Evolutionary conservation across 2,113 vertebrate genomes (phyloP).

Genomic region (Apus apus): DNA sequence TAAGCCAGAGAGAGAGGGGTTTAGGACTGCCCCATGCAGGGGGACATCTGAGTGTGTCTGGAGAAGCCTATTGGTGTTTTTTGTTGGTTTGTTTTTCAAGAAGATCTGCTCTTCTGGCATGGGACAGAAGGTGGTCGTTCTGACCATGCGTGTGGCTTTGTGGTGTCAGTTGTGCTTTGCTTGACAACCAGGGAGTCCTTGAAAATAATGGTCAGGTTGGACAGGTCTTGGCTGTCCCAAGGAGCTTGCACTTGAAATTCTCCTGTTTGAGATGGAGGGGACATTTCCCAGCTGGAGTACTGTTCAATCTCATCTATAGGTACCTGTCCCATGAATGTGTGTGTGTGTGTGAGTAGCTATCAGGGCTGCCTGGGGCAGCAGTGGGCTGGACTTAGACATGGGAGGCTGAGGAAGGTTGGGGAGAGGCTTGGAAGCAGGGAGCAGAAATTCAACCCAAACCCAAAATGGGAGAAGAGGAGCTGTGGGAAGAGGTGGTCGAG

Average conservation of each 20-base stretch:
- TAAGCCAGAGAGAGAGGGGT: background rate
- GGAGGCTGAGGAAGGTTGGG: accelerated
- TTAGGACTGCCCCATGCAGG: background rate
- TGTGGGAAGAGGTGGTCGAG: background rate
- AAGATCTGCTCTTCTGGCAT: background rate
- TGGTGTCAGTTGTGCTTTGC: background rate
- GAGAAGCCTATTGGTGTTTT: background rate
- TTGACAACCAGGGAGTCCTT: background rate
- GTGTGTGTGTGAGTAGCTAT: accelerated
- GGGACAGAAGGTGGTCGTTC: background rate
- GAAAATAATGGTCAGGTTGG: background rate
- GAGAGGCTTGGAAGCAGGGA: background rate
- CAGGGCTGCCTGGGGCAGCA: accelerated
- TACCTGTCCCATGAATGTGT: accelerated
- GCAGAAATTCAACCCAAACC: background rate
- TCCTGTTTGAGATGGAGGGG: background rate
- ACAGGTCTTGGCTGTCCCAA: background rate
- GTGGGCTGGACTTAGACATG: too few relatives aligned
- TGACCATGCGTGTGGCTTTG: accelerated
- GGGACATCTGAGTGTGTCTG: background rate
- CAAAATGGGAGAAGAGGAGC: background rate
- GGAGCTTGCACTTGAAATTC: background rate
- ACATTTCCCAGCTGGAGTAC: background rate
- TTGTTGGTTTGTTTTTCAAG: background rate
- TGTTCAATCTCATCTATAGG: background rate